Percentiles rank a stretch among this genome's conserved stretches.
Conservation (phyloP, 2,888 invertebrate genomes). For the Brachyptera putata region DNA sequence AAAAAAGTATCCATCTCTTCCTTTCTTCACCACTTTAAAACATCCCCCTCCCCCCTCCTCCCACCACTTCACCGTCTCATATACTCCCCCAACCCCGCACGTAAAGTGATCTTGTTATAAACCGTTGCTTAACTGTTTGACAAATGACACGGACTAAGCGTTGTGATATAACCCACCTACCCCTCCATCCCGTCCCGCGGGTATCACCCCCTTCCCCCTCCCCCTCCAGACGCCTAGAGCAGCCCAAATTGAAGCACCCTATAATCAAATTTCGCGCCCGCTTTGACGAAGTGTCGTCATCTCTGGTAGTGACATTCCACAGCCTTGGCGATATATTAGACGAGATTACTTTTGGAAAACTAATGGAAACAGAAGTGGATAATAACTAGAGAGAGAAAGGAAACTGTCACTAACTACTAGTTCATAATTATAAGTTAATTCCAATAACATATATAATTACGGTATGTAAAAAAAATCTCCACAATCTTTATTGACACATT, state of each 20-base stretch:
- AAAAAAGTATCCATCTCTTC: constrained; percentile 20
- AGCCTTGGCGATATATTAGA: background rate
- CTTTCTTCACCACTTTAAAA: constrained; percentile 10
- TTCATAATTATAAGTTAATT: too few relatives aligned
- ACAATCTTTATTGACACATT: too few relatives aligned
- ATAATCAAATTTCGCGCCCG: constrained; percentile 27
- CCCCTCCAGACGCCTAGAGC: background rate
- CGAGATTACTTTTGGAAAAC: background rate
- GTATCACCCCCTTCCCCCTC: background rate
- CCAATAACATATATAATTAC: too few relatives aligned
- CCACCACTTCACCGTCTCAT: background rate
- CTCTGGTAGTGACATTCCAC: constrained; percentile 22
- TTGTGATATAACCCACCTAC: background rate
- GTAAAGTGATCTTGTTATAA: constrained; percentile 9
- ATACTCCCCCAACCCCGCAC: too few relatives aligned
- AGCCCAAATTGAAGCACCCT: constrained; percentile 2
- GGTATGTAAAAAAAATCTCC: too few relatives aligned
- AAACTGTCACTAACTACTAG: too few relatives aligned
- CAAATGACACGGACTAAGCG: constrained; percentile 14
- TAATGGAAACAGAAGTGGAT: too few relatives aligned
- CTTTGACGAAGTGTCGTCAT: constrained; percentile 25
- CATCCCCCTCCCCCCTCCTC: background rate
- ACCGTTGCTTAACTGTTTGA: constrained; percentile 12
- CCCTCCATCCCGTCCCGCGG: background rate
- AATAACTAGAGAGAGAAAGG: too few relatives aligned